phyloP scores from a whole-genome alignment of 1,140 invertebrate species.

The Zophobas atratus region DNA sequence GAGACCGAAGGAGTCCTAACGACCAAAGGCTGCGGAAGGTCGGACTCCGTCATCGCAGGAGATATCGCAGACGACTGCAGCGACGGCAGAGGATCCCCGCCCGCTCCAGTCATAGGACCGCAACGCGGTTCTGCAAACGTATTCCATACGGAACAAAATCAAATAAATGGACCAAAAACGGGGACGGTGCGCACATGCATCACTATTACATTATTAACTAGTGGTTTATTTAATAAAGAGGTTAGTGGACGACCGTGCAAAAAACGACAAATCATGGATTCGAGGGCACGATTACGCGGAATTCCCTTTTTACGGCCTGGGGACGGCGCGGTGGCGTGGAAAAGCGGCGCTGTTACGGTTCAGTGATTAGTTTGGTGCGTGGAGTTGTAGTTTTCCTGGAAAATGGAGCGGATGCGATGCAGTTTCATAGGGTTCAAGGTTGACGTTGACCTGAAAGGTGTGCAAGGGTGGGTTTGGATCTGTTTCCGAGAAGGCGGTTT shows the following conservation, averaged over 20 bases:
- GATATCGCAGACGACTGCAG: slow-evolving; percentile 65
- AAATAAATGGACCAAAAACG: slow-evolving; percentile 34
- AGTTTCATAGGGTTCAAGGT: no score
- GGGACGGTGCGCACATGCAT: slow-evolving; percentile 24
- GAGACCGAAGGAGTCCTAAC: slow-evolving; percentile 70
- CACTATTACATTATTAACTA: not conserved
- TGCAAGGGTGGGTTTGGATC: no score
- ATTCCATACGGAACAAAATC: slow-evolving; percentile 36
- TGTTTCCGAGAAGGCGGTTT: no score
- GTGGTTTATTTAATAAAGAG: slow-evolving; percentile 11
- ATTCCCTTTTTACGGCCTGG: no score
- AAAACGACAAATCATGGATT: not conserved
- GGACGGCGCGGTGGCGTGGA: not conserved
- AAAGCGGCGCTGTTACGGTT: not conserved
- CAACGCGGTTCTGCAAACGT: slow-evolving; percentile 67
- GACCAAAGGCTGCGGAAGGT: slow-evolving; percentile 70
- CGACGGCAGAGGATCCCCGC: slow-evolving; percentile 60
- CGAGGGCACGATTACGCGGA: no score
- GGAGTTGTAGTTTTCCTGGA: no score
- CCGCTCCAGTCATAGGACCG: slow-evolving; percentile 71
- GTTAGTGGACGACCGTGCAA: slow-evolving; percentile 31
- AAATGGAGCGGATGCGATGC: no score
- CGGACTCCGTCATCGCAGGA: slow-evolving; percentile 68
- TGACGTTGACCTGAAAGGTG: no score
- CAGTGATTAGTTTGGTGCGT: no score